Base-by-base conservation (phyloP, 2,888 invertebrate species). In the Sarcophaga caerulescens region DNA sequence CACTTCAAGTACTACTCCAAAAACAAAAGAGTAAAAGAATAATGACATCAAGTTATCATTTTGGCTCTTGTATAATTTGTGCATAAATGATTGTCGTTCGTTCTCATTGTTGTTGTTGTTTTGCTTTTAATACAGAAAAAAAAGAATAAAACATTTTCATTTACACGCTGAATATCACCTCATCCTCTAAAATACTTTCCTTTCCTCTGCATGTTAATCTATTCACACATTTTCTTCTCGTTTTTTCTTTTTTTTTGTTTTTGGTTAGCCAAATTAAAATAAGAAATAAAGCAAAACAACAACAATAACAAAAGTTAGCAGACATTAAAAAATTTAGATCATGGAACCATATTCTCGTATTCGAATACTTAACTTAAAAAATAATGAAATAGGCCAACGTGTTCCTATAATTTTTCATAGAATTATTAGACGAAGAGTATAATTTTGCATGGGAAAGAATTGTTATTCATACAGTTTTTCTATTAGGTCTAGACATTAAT, bases 61-160 rank as follows among this genome's bases (percentile, higher is more conserved):
- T 83, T 77, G 77, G 65, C 83, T 71, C 82, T 79, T 63, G 83
- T 59, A 83, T 85, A 85, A 86, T 84, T 86, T 81, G 65, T 70
- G 69, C 84, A 78, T 75, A 80, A 86, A 81, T 75, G 74, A 81
- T 65, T 78, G 57, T 57, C 19, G 59, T 52, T 77, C 69, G 4
- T 45, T 66, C 6, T 11, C 12, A 10, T 66, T 44, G 52, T 23
- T 69, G n/a, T 35, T 66, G 23, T 59, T 74, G 60, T 59, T 70
- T 70, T 62, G 52, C 59, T 59, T 44, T 81, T 74, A 81, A 25
- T 81, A 63, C 44, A 21, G 14, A 57, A 57, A 57, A 57, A 57
- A 6, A 6, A 35, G 14, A 52, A 4, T 3, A 57, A 57, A 57
- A 78, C 74, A 59, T 79, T 57, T 74, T 78, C 62, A 19, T 59